Evolutionary conservation across 2,113 vertebrate species (phyloP), one percentile per base, ranked within the genome.

Genomic region (Urocynchramus pylzowi): DNA sequence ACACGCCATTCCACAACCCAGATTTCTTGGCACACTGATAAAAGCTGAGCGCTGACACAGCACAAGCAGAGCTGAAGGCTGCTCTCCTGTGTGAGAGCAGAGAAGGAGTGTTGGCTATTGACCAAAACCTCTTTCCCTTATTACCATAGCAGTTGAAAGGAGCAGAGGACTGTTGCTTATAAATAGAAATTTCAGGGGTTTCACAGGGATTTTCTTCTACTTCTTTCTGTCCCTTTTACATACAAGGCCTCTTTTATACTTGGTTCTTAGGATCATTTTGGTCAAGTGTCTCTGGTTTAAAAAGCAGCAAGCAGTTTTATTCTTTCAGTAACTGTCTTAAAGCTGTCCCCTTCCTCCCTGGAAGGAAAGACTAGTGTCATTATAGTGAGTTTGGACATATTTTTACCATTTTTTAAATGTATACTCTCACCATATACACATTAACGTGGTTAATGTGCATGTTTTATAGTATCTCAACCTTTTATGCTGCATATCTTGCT

Each of bases 241-340:
- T 74, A n/a, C 8, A 61, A 45, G 42, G 52, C 68, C 63, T 89
- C 26, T 89, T 64, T 73, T 90, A 24, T 64, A 79, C n/a, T 59
- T 13, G 4, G 44, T 67, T 90, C 74, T 65, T 85, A 30, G 0
- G 17, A 71, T 78, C 16, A 60, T 22, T 88, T 83, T 77, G 45
- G 75, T 80, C 71, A 77, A 53, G 21, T 49, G 33, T 80, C 75
- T 80, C 59, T 47, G 15, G 52, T 64, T 57, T 59, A 89, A 86
- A 47, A 49, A 89, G 65, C 50, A 86, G 85, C 37, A 90, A 90
- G 54, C 52, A 77, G 52, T 71, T 95, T 67, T 80, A 73, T 31
- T 88, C 41, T 95, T 91, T 85, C 39, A 83, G 39, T 86, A 93
- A 91, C 21, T 79, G 50, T 94, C 63, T 96, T 95, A 96, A 85